Evolutionary conservation across 2,888 invertebrate genomes (phyloP), one percentile per base, ranked within the genome.

Genomic region (Eilema caniola): DNA sequence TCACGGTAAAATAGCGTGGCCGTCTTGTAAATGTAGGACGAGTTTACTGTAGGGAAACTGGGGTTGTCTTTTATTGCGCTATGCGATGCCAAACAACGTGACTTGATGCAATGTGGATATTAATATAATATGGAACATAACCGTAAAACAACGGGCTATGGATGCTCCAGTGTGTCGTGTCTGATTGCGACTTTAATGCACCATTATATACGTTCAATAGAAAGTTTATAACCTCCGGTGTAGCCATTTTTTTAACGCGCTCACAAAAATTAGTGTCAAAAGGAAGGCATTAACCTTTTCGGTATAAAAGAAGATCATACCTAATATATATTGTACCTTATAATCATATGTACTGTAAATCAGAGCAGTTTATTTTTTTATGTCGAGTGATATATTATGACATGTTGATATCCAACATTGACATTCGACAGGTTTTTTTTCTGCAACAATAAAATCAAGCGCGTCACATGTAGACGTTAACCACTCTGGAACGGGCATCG

Each of bases 211-310:
- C 77, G 87, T 88, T 88, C 83, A 85, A 89, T 91, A 88, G 88
- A 89, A 90, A 89, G 85, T 93, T 93, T 92, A 93, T 90, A 83
- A 87, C 90, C 85, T 93, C 92, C 92, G 91, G 89, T 88, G 76
- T 84, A 76, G 81, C 77, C 74, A 73, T 85, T 85, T 85, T 85
- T 83, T 82, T 87, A 80, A 85, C 81, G 75, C 78, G 77, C 78
- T 77, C 81, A 83, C 79, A 83, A 85, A 86, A 85, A 88, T 84
- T 74, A 71, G 85, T 86, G 87, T 82, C 87, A 83, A 77, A 67
- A 89, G 87, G 88, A 88, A 89, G 86, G 72, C 80, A 80, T 89
- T 84, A 89, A 89, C 82, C 70, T 72, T 70, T 72, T 65, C 25
- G 74, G 69, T 79, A 67, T 73, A 73, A 33, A 72, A 74, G 77